A percentile compares a stretch with the other conserved stretches of the same genome.
phyloP scores from a whole-genome alignment of 2,888 invertebrate genomes.

The Ferdinandea cuprea region DNA sequence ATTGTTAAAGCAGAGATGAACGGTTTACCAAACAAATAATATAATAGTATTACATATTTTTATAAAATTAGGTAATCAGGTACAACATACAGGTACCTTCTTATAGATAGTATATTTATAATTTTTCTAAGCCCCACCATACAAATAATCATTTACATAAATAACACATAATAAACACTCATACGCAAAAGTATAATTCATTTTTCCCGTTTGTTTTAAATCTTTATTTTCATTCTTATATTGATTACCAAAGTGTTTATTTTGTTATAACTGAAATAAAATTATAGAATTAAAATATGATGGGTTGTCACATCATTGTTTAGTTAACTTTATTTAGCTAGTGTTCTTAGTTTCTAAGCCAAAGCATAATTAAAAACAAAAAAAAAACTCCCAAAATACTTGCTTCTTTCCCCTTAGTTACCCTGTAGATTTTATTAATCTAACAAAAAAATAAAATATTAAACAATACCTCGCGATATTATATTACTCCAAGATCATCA shows the following conservation, averaged over 20 bases:
- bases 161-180: constrained; percentile 14
- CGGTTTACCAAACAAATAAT: too few species aligned
- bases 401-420: constrained; percentile 16
- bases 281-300: constrained; percentile 23
- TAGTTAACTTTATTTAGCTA: constrained; percentile 25
- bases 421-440: constrained; percentile 25
- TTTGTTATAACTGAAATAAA: constrained; percentile 3
- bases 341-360: constrained; percentile 2
- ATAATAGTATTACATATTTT: too few species aligned
- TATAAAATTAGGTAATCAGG: too few species aligned
- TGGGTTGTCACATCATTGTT: constrained; percentile 65
- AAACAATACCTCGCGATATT: constrained; percentile 19
- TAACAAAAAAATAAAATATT: neutral
- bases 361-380: constrained; percentile 12
- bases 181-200: constrained; percentile 4
- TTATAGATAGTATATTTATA: neutral
- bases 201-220: neutral
- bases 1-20: too few species aligned
- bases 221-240: constrained; percentile 6
- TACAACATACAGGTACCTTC: too few species aligned
- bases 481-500: constrained; percentile 18
- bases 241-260: neutral
- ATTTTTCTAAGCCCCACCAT: neutral
- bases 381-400: too few species aligned
- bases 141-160: neutral